These are phyloP conservation scores for Philereme transversata DNA, from an alignment of 2,888 invertebrate genomes.

Conservation along the genomic window DNA sequence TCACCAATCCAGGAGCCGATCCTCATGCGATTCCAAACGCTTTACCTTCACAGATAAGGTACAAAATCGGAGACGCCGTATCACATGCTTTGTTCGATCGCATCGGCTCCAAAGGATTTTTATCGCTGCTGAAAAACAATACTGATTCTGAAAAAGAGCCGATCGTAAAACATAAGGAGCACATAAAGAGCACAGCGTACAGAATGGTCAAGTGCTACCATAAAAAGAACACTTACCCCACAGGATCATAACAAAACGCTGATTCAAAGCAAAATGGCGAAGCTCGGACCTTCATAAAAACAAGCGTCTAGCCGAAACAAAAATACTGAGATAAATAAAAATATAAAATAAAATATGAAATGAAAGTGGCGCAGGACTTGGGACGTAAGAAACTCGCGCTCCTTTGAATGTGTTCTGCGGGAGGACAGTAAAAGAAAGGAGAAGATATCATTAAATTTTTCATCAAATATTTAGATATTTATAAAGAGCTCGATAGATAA, in stretches of 20 bases:
- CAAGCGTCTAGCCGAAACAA: constrained; percentile 72
- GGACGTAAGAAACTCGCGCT: constrained; percentile 78
- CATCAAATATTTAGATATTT: not conserved
- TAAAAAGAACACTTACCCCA: constrained; percentile 42
- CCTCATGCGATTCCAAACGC: not conserved
- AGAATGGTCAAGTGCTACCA: constrained; percentile 30
- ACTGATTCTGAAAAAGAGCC: constrained; percentile 9
- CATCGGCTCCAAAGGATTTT: constrained; percentile 20
- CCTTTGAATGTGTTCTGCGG: constrained; percentile 76
- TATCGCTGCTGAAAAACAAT: constrained; percentile 29
- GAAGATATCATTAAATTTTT: constrained; percentile 28
- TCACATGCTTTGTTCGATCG: constrained; percentile 14
- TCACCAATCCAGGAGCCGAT: not conserved
- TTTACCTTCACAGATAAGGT: not conserved
- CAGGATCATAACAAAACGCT: constrained; percentile 49
- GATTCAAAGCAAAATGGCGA: constrained; percentile 42
- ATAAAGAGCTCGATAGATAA: constrained; percentile 4
- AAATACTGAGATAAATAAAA: constrained; percentile 79
- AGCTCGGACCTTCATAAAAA: constrained; percentile 63
- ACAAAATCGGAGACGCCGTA: not conserved
- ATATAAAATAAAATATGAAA: constrained; percentile 82
- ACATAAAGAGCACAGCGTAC: constrained; percentile 15
- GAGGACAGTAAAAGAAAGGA: constrained; percentile 48
- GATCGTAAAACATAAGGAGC: constrained; percentile 23
- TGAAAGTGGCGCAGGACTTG: constrained; percentile 78